Conservation (phyloP, 2,113 vertebrate species). For the Phoxinus phoxinus region DNA sequence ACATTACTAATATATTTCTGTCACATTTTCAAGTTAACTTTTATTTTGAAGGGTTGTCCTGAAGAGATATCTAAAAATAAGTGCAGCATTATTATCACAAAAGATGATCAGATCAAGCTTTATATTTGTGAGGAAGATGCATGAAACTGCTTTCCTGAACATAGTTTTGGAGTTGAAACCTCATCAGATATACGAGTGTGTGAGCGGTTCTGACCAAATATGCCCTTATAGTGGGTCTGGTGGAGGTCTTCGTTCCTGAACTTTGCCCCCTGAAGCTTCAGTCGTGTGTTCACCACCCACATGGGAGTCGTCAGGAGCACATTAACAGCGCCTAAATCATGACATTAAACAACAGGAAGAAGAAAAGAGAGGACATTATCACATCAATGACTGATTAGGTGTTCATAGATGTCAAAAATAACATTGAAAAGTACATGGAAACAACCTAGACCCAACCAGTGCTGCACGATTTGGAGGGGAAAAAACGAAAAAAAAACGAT, state of each 20-base stretch:
- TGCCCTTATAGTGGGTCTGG: slow-evolving; percentile 80
- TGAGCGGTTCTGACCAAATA: slow-evolving; percentile 69
- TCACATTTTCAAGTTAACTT: too few species aligned
- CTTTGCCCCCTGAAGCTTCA: slow-evolving; percentile 83
- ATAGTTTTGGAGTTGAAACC: not conserved
- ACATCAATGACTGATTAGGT: too few species aligned
- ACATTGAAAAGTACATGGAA: not conserved
- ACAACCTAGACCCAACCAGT: too few species aligned
- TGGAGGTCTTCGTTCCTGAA: slow-evolving; percentile 80
- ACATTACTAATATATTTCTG: too few species aligned
- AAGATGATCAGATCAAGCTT: not conserved
- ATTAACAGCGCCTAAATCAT: slow-evolving; percentile 74
- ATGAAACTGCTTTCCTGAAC: not conserved
- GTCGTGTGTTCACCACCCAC: slow-evolving; percentile 84
- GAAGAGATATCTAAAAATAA: not conserved
- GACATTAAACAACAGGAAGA: not conserved
- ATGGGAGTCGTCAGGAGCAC: slow-evolving; percentile 82
- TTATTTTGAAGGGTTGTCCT: too few species aligned
- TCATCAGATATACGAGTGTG: slow-evolving; percentile 5
- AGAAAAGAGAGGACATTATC: not conserved
- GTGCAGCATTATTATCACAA: not conserved
- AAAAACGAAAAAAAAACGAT: too few species aligned
- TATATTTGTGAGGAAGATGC: not conserved
- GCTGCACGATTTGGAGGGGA: too few species aligned
- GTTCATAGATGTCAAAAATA: not conserved